Evolutionary conservation across 2,888 invertebrate genomes (phyloP).

Genomic region (Sceliomorpha sp.): DNA sequence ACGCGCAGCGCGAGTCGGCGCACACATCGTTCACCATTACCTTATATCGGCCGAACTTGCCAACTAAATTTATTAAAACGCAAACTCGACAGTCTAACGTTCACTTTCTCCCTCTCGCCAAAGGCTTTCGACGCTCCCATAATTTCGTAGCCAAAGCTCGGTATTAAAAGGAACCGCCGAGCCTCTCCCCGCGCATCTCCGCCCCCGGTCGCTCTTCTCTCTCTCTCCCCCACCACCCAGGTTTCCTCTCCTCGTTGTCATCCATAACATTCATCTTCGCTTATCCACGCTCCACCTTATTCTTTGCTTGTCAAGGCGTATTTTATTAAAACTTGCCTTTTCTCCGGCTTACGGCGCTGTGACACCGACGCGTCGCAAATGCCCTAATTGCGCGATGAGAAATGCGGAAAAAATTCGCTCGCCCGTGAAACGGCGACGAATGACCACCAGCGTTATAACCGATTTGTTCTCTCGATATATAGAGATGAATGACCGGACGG

Average conservation of each 20-base stretch:
- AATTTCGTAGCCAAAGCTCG: constrained; percentile 18
- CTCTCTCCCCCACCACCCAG: constrained; percentile 25
- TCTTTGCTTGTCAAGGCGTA: constrained; percentile 11
- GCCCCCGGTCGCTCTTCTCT: constrained; percentile 6
- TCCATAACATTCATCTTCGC: constrained; percentile 32
- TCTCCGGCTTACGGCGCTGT: background rate
- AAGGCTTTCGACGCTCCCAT: constrained; percentile 21
- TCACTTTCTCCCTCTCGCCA: constrained; percentile 6
- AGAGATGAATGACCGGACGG: no score
- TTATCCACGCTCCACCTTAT: constrained; percentile 15
- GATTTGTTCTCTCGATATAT: no score
- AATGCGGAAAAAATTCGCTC: background rate
- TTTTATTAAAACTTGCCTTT: constrained; percentile 17
- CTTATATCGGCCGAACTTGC: constrained; percentile 67
- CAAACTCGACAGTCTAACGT: constrained; percentile 24
- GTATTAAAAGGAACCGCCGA: constrained; percentile 25
- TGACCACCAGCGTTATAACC: no score
- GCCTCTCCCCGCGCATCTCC: background rate
- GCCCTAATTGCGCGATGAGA: background rate
- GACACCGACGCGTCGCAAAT: background rate
- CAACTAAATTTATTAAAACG: constrained; percentile 72
- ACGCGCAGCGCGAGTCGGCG: constrained; percentile 3
- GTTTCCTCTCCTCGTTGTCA: constrained; percentile 18
- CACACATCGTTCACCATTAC: constrained; percentile 64
- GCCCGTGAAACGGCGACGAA: no score